phyloP scores from a whole-genome alignment of 2,113 vertebrate species.

The Sinosuthora webbiana region DNA sequence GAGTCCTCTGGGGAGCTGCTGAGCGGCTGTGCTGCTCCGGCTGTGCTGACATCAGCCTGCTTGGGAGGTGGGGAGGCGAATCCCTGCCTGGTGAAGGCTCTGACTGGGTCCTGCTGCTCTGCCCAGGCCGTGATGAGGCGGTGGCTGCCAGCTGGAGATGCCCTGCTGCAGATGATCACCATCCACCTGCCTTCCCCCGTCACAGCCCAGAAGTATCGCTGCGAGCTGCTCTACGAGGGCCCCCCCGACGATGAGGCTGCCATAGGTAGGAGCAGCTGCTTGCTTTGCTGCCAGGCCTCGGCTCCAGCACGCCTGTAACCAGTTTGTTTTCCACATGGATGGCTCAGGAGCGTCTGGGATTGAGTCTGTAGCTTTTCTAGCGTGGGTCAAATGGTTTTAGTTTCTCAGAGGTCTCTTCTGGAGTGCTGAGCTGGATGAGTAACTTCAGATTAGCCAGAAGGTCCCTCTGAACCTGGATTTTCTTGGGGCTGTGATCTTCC shows the following conservation, averaged over 20 bases:
- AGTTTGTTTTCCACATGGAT: neutral
- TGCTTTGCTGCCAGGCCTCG: neutral
- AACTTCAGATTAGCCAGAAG: neutral
- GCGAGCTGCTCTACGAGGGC: conserved; percentile 94
- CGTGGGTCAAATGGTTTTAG: accelerated
- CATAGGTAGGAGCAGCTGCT: conserved; percentile 76
- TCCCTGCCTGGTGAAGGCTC: neutral
- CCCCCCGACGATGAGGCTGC: conserved; percentile 91
- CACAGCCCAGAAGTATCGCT: conserved; percentile 94
- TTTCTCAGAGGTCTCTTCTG: neutral
- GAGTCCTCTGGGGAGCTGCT: neutral
- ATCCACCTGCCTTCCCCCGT: conserved; percentile 96
- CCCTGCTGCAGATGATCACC: conserved; percentile 96
- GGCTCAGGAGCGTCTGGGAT: neutral
- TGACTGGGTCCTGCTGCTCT: neutral
- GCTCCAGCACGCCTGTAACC: accelerated
- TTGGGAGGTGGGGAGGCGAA: neutral
- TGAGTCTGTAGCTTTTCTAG: neutral
- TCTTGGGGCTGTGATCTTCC: neutral
- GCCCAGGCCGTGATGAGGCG: conserved; percentile 90
- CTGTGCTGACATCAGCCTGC: accelerated
- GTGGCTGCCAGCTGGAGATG: conserved; percentile 94
- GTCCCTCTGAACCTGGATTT: neutral
- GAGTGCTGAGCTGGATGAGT: neutral
- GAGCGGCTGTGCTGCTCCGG: neutral